Percentiles rank a stretch among this genome's conserved stretches.
Evolutionary conservation across 1,140 invertebrate genomes (phyloP).

Genomic region (Eriosoma lanigerum): DNA sequence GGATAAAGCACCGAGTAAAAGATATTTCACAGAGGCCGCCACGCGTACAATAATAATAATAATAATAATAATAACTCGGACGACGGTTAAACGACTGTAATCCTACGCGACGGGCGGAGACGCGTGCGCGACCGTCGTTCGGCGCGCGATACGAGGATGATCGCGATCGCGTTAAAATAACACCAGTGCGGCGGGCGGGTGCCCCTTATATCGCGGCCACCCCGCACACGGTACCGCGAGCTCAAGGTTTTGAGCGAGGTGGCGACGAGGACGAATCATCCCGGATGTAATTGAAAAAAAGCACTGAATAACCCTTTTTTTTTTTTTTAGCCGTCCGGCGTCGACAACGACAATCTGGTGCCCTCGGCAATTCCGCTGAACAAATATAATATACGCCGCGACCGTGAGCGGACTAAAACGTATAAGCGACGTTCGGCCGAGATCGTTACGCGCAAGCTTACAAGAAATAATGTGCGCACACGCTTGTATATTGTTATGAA

Average conservation of each 20-base stretch:
- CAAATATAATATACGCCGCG: no score
- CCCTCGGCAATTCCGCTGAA: no score
- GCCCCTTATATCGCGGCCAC: background rate
- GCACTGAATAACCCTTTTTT: background rate
- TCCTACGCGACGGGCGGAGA: background rate
- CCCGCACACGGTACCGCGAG: background rate
- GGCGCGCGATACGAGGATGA: background rate
- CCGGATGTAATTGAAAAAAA: constrained; percentile 26
- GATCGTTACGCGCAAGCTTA: no score
- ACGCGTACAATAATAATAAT: constrained; percentile 4
- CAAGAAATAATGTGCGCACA: no score
- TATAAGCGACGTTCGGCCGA: no score
- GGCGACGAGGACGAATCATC: background rate
- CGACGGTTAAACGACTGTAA: constrained; percentile 26
- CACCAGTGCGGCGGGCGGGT: background rate
- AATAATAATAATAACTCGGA: constrained; percentile 12
- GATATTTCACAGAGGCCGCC: background rate
- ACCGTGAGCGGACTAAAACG: no score
- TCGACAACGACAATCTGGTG: no score
- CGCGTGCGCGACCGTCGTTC: constrained; percentile 12
- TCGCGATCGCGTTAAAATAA: constrained; percentile 27
- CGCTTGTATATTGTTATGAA: no score
- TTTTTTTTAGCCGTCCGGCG: no score
- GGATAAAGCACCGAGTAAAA: background rate
- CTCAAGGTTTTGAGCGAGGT: background rate